Percentiles rank a stretch among this genome's conserved stretches.
phyloP scores from a whole-genome alignment of 2,113 vertebrate genomes.

The Macrotis lagotis region DNA sequence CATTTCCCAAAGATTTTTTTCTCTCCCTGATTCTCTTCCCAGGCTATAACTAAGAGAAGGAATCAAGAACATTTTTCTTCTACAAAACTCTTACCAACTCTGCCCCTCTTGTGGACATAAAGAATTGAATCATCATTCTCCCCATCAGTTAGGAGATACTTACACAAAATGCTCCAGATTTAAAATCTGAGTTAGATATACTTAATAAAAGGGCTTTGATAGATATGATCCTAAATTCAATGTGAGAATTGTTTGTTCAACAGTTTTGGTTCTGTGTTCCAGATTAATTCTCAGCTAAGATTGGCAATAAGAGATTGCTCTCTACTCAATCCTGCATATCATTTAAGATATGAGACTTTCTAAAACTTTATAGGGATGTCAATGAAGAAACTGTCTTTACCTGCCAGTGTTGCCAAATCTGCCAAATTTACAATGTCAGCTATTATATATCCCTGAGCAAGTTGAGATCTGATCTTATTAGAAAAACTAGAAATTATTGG shows the following conservation, averaged over 20 bases:
- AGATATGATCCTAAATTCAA: neutral
- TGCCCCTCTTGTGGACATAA: neutral
- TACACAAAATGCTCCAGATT: neutral
- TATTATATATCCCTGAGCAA: neutral
- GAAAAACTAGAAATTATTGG: neutral
- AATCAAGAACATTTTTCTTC: neutral
- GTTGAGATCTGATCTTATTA: neutral
- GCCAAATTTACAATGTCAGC: neutral
- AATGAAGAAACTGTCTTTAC: neutral
- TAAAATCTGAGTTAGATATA: neutral
- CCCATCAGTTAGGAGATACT: neutral
- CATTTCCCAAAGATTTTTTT: neutral
- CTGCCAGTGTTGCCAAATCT: neutral
- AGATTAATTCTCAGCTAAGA: neutral
- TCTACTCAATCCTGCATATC: neutral
- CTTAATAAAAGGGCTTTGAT: neutral
- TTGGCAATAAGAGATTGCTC: neutral
- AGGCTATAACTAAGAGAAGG: neutral
- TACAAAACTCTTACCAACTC: neutral
- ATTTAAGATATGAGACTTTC: neutral
- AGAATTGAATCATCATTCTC: neutral
- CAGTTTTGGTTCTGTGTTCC: neutral
- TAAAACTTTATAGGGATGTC: neutral
- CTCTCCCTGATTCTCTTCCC: neutral
- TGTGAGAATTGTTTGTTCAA: neutral